These are phyloP conservation scores for Phenacoccus solenopsis DNA, from an alignment of 1,140 invertebrate genomes.

Conservation along the genomic window DNA sequence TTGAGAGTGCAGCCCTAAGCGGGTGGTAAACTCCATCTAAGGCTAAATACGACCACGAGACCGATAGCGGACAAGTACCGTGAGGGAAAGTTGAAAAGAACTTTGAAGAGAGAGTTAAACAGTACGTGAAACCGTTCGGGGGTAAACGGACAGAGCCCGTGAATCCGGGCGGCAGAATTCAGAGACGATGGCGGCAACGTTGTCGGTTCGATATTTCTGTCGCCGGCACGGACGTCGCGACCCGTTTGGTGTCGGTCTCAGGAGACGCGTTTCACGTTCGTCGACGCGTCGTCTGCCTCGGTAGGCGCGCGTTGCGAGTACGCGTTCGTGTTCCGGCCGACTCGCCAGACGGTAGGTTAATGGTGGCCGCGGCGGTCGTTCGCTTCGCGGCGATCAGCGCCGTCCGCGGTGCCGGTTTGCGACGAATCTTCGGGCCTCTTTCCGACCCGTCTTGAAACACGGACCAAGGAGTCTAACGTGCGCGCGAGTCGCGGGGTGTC, in stretches of 20 bases:
- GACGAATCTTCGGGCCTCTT: slow-evolving; percentile 46
- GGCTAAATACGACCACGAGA: slow-evolving; percentile 70
- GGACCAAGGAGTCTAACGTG: slow-evolving; percentile 82
- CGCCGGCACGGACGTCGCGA: slow-evolving; percentile 33
- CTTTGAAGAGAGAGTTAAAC: slow-evolving; percentile 80
- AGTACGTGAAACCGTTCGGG: slow-evolving; percentile 66
- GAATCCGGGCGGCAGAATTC: not conserved
- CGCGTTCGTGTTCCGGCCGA: not conserved
- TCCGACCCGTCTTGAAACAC: slow-evolving; percentile 86
- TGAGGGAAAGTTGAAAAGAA: slow-evolving; percentile 83
- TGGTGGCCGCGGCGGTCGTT: slow-evolving; percentile 15
- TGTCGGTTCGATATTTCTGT: not conserved
- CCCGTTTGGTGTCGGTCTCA: slow-evolving; percentile 35
- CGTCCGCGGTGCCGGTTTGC: slow-evolving; percentile 35
- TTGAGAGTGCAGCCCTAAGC: slow-evolving; percentile 73
- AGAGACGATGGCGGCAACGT: not conserved
- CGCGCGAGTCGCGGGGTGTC: slow-evolving; percentile 59
- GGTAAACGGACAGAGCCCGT: slow-evolving; percentile 44
- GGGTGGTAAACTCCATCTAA: slow-evolving; percentile 74
- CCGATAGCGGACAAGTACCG: slow-evolving; percentile 84
- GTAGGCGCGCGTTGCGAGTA: not conserved
- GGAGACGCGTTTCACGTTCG: slow-evolving; percentile 29
- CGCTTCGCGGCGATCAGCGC: slow-evolving; percentile 33
- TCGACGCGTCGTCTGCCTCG: slow-evolving; percentile 25
- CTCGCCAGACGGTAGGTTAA: not conserved